phyloP scores from a whole-genome alignment of 2,113 vertebrate species.

The Panurus biarmicus region DNA sequence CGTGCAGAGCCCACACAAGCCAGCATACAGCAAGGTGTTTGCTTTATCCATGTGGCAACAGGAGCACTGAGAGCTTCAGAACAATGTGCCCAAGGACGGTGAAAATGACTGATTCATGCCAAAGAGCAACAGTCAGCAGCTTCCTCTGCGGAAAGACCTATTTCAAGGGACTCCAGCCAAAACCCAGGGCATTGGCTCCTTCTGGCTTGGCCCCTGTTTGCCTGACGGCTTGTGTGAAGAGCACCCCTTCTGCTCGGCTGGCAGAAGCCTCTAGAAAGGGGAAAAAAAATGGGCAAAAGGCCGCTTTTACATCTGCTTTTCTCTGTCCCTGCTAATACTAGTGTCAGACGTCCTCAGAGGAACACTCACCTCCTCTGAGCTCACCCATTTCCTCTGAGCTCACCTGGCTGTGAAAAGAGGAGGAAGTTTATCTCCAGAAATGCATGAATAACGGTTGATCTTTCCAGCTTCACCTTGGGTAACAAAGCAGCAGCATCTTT shows the following conservation, averaged over 20 bases:
- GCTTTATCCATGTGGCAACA: not conserved
- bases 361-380: not conserved
- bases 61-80: not conserved
- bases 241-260: not conserved
- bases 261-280: not conserved
- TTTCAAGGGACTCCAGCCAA: not conserved
- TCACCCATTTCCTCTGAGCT: not conserved
- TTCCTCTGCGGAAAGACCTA: fast-evolving
- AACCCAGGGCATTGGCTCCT: not conserved
- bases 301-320: not conserved
- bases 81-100: not conserved
- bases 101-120: fast-evolving
- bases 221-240: not conserved
- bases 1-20: not conserved
- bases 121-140: not conserved
- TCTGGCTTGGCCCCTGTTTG: not conserved
- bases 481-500: not conserved
- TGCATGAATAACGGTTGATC: no score
- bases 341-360: not conserved
- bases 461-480: not conserved
- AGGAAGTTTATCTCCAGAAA: not conserved
- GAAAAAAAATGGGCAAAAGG: not conserved
- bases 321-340: not conserved
- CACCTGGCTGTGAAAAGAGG: not conserved
- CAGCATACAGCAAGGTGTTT: fast-evolving